These are phyloP conservation scores for Drosophila neocordata DNA, from an alignment of 1,140 invertebrate species.

Conservation along the genomic window DNA sequence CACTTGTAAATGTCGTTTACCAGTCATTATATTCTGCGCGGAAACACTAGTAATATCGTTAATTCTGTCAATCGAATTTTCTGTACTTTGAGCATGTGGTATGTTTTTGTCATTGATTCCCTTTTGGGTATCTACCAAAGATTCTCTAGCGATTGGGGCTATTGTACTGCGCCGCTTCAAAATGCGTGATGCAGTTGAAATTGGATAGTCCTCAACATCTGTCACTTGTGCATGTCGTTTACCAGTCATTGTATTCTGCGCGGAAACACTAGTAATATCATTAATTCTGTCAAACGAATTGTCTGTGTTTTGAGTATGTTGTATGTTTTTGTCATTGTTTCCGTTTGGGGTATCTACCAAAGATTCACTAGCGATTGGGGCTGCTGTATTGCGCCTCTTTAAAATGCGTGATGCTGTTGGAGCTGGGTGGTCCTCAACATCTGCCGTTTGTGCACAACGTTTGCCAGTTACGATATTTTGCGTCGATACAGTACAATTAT, in stretches of 20 bases:
- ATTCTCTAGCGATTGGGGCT: neutral
- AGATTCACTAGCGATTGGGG: neutral
- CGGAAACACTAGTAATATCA: slow-evolving; percentile 71
- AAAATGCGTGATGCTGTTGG: neutral
- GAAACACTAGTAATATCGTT: slow-evolving; percentile 70
- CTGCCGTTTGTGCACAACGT: slow-evolving; percentile 44
- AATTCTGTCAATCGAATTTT: slow-evolving; percentile 57
- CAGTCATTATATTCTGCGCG: slow-evolving; percentile 69
- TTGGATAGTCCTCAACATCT: neutral
- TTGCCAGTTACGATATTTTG: slow-evolving; percentile 74
- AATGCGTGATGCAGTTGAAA: neutral
- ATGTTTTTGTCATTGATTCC: neutral
- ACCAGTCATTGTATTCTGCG: slow-evolving; percentile 68
- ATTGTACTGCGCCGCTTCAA: neutral
- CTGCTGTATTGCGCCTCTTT: neutral
- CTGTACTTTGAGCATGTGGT: slow-evolving; percentile 21
- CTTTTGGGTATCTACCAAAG: slow-evolving; percentile 1
- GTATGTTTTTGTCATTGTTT: neutral
- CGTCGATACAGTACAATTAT: slow-evolving; percentile 68
- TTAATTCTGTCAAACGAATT: slow-evolving; percentile 57
- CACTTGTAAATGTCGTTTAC: slow-evolving; percentile 61
- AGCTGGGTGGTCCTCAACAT: neutral
- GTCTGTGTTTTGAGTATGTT: slow-evolving; percentile 23
- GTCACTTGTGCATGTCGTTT: slow-evolving; percentile 58
- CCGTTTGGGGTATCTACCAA: slow-evolving; percentile 3